These are phyloP conservation scores for Amazonetta brasiliensis DNA, from an alignment of 2,797 vertebrate species.

Conservation along the genomic window DNA sequence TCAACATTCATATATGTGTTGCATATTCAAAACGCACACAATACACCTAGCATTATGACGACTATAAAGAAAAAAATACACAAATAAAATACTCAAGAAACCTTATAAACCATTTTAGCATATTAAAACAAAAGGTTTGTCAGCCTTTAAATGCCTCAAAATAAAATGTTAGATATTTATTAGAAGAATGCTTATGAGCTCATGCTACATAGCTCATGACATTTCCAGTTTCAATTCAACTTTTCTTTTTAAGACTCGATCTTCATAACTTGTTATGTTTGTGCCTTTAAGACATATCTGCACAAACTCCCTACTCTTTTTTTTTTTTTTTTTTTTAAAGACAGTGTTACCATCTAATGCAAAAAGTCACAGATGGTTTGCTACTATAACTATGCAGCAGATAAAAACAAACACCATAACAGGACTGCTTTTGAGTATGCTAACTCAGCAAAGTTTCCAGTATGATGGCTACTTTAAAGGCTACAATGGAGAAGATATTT, in stretches of 20 bases:
- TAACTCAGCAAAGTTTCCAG: not conserved
- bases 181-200: not conserved
- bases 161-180: not conserved
- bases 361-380: not conserved
- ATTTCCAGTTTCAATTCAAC: not conserved
- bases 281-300: not conserved
- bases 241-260: not conserved
- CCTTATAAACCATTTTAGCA: not conserved
- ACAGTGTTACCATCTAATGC: not conserved
- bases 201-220: not conserved
- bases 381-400: not conserved
- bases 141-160: not conserved
- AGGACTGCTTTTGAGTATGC: not conserved
- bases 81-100: not conserved
- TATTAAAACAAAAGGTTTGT: not conserved
- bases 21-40: not conserved
- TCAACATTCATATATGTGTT: not conserved
- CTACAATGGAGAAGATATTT: not conserved
- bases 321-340: not conserved
- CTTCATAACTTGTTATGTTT: not conserved
- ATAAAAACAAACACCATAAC: slow-evolving; percentile 36
- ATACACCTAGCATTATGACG: not conserved
- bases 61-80: not conserved
- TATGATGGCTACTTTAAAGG: not conserved
- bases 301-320: not conserved